Evolutionary conservation across 2,888 invertebrate genomes (phyloP), one percentile per base, ranked within the genome.

Genomic region (Lordiphosa andalusiaca): DNA sequence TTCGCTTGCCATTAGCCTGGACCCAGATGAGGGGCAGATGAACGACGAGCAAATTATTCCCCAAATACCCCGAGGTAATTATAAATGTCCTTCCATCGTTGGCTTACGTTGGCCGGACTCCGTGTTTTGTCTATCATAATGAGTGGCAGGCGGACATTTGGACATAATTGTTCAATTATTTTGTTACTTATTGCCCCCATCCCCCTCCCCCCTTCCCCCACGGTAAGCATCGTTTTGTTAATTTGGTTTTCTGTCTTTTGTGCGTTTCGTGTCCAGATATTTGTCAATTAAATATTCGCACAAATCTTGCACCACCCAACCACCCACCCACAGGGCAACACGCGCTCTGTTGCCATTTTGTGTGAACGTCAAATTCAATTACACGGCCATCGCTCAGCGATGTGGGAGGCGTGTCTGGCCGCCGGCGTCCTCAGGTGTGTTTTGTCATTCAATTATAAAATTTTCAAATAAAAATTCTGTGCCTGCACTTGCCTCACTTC

Each of bases 151-250:
- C 78, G 71, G 82, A 84, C 87, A 87, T 85, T 87, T 85, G 84
- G 76, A 87, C 87, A 87, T 86, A 86, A 87, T 87, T 87, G 87
- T 87, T 84, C 86, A 87, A 87, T 87, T 87, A 87, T 84, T 86
- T 78, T 74, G 75, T 86, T 84, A 83, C 70, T 74, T 67, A 75
- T 82, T 56, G 75, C 65, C 69, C 41, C 40, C 35, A 30, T 36
- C n/a, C 12, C 13, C 33, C 35, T 5, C 9, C n/a, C 19, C 58
- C 4, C 35, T 19, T 13, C 19, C 58, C 4, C 35, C 19, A 9
- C 30, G 6, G 35, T 23, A 39, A 38, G 13, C 40, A 51, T 35
- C 16, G 36, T 50, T 41, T 48, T 42, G 33, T 52, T 56, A 37
- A 41, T 64, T 62, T 57, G 37, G 42, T 51, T 40, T 40, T 53